Evolutionary conservation across 2,888 invertebrate species (phyloP), one percentile per base, ranked within the genome.

Genomic region (Tinea pellionella): DNA sequence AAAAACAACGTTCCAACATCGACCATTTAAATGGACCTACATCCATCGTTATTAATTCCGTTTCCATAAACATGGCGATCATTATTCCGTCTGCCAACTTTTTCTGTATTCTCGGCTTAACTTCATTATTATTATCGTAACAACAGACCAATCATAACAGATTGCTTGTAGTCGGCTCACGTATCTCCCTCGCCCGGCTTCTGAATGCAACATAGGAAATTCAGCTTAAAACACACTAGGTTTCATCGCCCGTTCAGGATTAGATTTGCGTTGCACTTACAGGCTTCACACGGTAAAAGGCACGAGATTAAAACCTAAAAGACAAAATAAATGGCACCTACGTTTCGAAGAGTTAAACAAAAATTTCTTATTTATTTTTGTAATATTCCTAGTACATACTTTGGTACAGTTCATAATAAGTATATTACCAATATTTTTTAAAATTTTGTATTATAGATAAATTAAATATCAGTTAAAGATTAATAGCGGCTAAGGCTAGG

Each of bases 91-190:
- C 15, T 47, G 47, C 15, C 9, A 47, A 47, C 47, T 47, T 47
- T 47, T 47, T 47, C 47, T 15, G 13, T 47, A 15, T 15, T 47
- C 47, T 47, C 47, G 47, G 47, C 47, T 47, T 15, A 47, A 24
- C 53, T 53, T 53, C 16, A 53, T 53, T 53, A 53, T 53, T 53
- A 47, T 47, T 47, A 53, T 24, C 16, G 12, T 53, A 53, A 53
- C 53, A 53, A 53, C 53, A 24, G 18, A 24, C 53, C 53, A 53
- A 53, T 53, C 53, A 53, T 53, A 53, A 53, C 53, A 18, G 53
- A 53, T 24, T 53, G 53, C 53, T 53, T 19, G 53, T 53, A 53
- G 53, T 18, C 53, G 9, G 19, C 53, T 53, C 53, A 53, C 53
- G 53, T 53, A 12, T 6, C 24, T 53, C 18, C 24, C 24, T 24